A percentile compares a stretch with the other conserved stretches of the same genome.
Conservation (phyloP, 2,113 vertebrate genomes). For the Odobenus rosmarus region DNA sequence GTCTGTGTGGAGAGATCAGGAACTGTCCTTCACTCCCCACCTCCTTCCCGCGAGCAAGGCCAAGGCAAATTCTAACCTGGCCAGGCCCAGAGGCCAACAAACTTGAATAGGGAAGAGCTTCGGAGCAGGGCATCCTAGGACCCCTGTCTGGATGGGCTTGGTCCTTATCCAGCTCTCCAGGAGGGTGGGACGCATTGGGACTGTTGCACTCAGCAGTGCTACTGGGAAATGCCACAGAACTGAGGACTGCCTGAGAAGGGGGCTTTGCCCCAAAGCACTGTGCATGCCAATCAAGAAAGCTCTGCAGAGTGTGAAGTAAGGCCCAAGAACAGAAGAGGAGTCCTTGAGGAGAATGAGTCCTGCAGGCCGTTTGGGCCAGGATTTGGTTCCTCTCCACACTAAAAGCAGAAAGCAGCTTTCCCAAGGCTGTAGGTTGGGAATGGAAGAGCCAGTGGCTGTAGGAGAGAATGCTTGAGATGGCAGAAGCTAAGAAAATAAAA, state of each 20-base stretch:
- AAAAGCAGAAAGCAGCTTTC: not conserved
- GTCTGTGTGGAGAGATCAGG: slow-evolving; percentile 63
- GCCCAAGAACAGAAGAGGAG: not conserved
- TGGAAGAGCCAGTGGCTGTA: not conserved
- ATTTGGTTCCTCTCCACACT: not conserved
- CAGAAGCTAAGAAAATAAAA: slow-evolving; percentile 25
- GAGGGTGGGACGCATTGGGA: not conserved
- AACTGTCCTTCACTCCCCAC: slow-evolving; percentile 63
- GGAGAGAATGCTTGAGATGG: not conserved
- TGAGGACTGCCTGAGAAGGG: not conserved
- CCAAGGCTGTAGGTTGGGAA: not conserved
- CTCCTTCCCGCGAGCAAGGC: slow-evolving; percentile 78
- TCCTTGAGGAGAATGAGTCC: not conserved
- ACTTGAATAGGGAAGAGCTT: slow-evolving; percentile 57
- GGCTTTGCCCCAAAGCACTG: not conserved
- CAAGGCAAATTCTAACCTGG: slow-evolving; percentile 82
- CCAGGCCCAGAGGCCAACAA: slow-evolving; percentile 78
- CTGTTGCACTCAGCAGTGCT: not conserved
- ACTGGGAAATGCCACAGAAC: not conserved
- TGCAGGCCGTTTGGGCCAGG: not conserved
- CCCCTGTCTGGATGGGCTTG: not conserved
- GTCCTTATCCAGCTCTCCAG: not conserved
- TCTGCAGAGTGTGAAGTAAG: not conserved
- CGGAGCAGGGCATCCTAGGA: not conserved
- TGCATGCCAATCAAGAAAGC: not conserved